Percentiles rank a stretch among this genome's conserved stretches.
Evolutionary conservation across 1,140 invertebrate species (phyloP).

Genomic region (Acromyrmex charruanus): DNA sequence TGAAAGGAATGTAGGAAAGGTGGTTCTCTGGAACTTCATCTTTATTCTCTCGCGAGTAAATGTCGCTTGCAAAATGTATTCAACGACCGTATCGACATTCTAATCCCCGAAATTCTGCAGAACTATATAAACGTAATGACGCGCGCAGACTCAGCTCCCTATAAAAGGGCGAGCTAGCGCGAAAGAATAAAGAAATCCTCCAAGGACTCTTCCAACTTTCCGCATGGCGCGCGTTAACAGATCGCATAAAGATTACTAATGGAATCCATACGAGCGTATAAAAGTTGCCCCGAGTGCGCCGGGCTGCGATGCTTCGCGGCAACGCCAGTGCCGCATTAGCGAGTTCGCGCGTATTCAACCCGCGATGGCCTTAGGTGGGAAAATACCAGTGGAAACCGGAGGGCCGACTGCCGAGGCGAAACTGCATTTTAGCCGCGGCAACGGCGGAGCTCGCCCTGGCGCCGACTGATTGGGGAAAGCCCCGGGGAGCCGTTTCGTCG

Average conservation of each 20-base stretch:
- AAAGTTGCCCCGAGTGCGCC: conserved; percentile 59
- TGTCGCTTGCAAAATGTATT: conserved; percentile 3
- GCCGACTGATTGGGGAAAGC: conserved; percentile 82
- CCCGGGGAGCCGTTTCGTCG: conserved; percentile 82
- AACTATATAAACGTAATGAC: conserved; percentile 41
- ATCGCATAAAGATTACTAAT: conserved; percentile 77
- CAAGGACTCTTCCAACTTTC: conserved; percentile 49
- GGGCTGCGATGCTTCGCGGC: conserved; percentile 24
- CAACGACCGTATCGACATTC: conserved; percentile 44
- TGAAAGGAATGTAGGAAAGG: not conserved
- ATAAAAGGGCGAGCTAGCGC: conserved; percentile 30
- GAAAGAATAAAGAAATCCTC: conserved; percentile 59
- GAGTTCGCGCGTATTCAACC: conserved; percentile 59
- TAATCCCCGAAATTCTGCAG: conserved; percentile 53
- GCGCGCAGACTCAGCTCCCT: conserved; percentile 25
- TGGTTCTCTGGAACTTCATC: not conserved
- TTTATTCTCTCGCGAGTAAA: not conserved
- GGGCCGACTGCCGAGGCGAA: conserved; percentile 9
- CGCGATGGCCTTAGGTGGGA: conserved; percentile 31
- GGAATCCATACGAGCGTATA: conserved; percentile 71
- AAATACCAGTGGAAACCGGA: conserved; percentile 46
- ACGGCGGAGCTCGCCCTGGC: conserved; percentile 30
- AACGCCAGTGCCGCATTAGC: conserved; percentile 65
- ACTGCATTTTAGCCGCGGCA: conserved; percentile 73
- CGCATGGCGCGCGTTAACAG: conserved; percentile 69